Base-by-base conservation (phyloP, 2,797 vertebrate genomes). In the Muraenolepis orangiensis region DNA sequence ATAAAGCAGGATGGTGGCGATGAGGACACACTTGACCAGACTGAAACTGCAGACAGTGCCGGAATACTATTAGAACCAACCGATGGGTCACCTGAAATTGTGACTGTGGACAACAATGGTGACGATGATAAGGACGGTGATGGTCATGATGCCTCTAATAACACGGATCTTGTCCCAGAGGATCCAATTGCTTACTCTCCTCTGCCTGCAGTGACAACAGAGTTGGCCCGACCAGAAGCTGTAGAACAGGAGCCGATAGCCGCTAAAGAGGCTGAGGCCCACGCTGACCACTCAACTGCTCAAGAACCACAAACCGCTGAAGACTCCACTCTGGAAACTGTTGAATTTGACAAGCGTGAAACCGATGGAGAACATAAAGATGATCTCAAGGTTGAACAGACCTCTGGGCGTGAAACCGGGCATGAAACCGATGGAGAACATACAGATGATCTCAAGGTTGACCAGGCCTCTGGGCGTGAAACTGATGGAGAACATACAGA, bases 381-480 rank as follows among this genome's bases (percentile, higher is more conserved):
- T 34, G 32, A 34, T 34, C n/a, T n/a, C n/a, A n/a, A n/a, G n/a
- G n/a, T n/a, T n/a, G n/a, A n/a, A n/a, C n/a, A n/a, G n/a, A n/a
- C n/a, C n/a, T n/a, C n/a, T n/a, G n/a, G n/a, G n/a, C n/a, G n/a
- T n/a, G n/a, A n/a, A n/a, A n/a, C n/a, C 8, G 32, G n/a, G 71
- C 92, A 89, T 83, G 90, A 90, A 89, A 90, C 92, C 90, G 92
- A 92, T 93, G 93, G 92, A 51, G 76, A 12, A 12, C n/a, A 26
- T 10, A 26, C 57, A 13, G 57, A 64, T 34, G 32, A 34, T 34
- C n/a, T n/a, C n/a, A n/a, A n/a, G n/a, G n/a, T n/a, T n/a, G n/a
- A n/a, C n/a, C n/a, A n/a, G n/a, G n/a, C n/a, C n/a, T n/a, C n/a
- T n/a, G n/a, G n/a, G n/a, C n/a, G n/a, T n/a, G n/a, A n/a, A n/a